Evolutionary conservation across 2,113 vertebrate species (phyloP), one percentile per base, ranked within the genome.

Genomic region (Trichechus manatus): DNA sequence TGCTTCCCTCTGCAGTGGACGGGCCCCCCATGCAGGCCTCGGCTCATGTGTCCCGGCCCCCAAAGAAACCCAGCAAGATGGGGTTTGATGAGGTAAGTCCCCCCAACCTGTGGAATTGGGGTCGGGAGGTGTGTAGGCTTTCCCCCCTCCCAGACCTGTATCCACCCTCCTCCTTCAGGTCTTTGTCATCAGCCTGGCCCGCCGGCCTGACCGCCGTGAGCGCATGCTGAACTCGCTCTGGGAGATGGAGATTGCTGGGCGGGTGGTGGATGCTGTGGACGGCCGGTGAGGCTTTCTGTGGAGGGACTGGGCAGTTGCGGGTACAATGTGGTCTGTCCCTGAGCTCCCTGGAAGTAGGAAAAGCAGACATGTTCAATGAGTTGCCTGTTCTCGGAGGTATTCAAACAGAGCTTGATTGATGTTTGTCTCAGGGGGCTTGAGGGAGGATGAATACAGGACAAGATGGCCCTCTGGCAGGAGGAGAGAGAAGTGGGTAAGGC

Each of bases 101-200:
- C 25, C 56, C 33, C 13, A 1, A 3, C 13, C 23, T 13, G 20
- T 0, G 1, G 6, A 27, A 23, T 1, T 14, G 9, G 56, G 29
- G 36, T 23, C 53, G 14, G 47, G 25, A 47, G 47, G 39, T 22
- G 25, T 61, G 13, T 20, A 61, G 78, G n/a, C 29, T 23, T n/a
- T 42, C 31, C 11, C 4, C 33, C 13, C 20, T n/a, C 22, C n/a
- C 25, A 39, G 72, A 39, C 5, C 11, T 27, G 6, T 47, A 9
- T 53, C 50, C 68, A 77, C 25, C 10, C 44, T 70, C n/a, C 1
- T 23, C 94, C 80, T 36, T 22, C 94, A 99, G 99, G 98, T 99
- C 70, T 99, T 99, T 95, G 98, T 99, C 97, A 99, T 99, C 96
- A 99, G 99, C 95, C 98, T 99, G 97, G 98, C 98, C 7, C 99